phyloP scores from a whole-genome alignment of 2,797 vertebrate species.

The Siniperca undulata region DNA sequence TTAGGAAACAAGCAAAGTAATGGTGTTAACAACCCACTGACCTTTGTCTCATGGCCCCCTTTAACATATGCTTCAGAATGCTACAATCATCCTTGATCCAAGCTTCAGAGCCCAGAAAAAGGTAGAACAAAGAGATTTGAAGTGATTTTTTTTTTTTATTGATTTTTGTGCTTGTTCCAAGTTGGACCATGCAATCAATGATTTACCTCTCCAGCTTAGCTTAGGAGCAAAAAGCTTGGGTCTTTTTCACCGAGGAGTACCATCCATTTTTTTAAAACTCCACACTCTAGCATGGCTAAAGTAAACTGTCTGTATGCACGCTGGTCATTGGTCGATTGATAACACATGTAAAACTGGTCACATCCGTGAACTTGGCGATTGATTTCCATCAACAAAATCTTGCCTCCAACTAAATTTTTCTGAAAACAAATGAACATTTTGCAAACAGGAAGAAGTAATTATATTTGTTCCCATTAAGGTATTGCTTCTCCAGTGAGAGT shows the following conservation, averaged over 20 bases:
- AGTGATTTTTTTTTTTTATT: slow-evolving; percentile 49
- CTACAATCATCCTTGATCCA: slow-evolving; percentile 32
- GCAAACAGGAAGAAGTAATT: background rate
- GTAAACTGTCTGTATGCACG: background rate
- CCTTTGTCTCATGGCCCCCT: slow-evolving; percentile 52
- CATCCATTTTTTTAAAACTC: background rate
- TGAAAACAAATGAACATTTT: background rate
- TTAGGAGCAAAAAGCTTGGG: slow-evolving; percentile 6
- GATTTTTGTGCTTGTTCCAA: slow-evolving; percentile 63
- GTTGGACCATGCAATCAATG: slow-evolving; percentile 50
- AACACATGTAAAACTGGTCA: background rate
- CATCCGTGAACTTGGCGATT: background rate
- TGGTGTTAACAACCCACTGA: slow-evolving; percentile 53
- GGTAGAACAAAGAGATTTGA: slow-evolving; percentile 53
- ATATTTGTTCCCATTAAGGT: background rate
- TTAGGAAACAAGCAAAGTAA: slow-evolving; percentile 59
- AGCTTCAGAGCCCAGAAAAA: slow-evolving; percentile 30
- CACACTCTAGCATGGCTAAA: background rate
- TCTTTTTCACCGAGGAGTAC: slow-evolving; percentile 7
- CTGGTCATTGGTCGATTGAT: background rate
- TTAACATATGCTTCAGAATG: slow-evolving; percentile 49
- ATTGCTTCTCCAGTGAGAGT: background rate
- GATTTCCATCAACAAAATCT: background rate
- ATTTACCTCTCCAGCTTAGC: slow-evolving; percentile 43
- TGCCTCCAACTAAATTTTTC: background rate